These are phyloP conservation scores for Chaetops frenatus DNA, from an alignment of 2,113 vertebrate genomes.

Conservation along the genomic window DNA sequence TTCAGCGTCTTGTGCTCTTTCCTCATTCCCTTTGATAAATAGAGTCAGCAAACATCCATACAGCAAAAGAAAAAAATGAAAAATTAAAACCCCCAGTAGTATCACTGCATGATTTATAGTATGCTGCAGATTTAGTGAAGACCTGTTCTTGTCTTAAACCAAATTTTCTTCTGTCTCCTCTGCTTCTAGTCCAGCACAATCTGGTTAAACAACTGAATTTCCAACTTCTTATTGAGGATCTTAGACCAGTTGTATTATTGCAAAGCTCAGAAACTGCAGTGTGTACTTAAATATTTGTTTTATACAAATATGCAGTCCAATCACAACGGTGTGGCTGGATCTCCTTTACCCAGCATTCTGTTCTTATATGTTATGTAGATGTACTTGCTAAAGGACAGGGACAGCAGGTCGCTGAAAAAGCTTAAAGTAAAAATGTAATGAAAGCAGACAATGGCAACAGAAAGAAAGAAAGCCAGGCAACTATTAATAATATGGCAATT, in stretches of 20 bases:
- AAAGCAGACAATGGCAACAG: not conserved
- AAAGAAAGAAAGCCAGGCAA: not conserved
- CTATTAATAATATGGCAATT: not conserved
- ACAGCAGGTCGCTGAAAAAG: not conserved
- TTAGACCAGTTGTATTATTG: not conserved
- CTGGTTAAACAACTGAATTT: not conserved
- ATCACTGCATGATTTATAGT: no score
- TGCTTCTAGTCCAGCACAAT: not conserved
- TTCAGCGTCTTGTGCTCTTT: not conserved
- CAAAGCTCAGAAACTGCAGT: not conserved
- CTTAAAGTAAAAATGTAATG: not conserved
- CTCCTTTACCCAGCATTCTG: not conserved
- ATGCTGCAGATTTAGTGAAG: not conserved
- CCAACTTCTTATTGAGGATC: not conserved
- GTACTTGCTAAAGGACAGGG: not conserved
- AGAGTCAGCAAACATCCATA: not conserved
- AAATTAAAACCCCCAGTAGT: not conserved
- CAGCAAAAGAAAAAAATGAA: not conserved
- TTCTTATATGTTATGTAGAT: not conserved
- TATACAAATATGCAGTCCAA: not conserved
- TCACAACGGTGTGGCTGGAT: not conserved
- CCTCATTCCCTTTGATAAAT: not conserved
- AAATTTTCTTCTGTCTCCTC: not conserved
- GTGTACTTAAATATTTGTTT: not conserved
- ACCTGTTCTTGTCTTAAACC: not conserved